These are phyloP conservation scores for Passer domesticus DNA, from an alignment of 2,113 vertebrate genomes.

Conservation along the genomic window DNA sequence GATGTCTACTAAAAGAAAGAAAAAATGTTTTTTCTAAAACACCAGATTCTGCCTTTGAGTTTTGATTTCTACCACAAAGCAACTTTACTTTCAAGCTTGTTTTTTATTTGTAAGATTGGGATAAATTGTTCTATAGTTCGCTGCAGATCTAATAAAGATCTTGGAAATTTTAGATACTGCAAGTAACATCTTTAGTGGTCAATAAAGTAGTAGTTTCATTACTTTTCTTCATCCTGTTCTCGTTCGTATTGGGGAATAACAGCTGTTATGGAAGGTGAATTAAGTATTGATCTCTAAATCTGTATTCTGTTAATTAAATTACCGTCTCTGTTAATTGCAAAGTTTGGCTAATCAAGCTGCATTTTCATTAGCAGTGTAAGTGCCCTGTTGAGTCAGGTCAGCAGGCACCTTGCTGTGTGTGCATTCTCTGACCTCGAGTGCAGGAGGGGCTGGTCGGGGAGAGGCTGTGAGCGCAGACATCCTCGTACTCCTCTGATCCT, in stretches of 20 bases:
- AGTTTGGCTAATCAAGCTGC: not conserved
- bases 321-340: not conserved
- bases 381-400: not conserved
- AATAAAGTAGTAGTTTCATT: not conserved
- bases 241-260: not conserved
- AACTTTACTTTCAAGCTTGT: not conserved
- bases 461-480: rapidly evolving
- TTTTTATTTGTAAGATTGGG: not conserved
- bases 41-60: not conserved
- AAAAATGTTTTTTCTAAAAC: not conserved
- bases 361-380: not conserved
- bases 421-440: not conserved
- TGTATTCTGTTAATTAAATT: not conserved
- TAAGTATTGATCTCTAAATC: slow-evolving; percentile 49
- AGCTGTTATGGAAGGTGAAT: not conserved
- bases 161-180: not conserved
- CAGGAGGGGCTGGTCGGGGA: not conserved
- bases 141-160: not conserved
- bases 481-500: not conserved
- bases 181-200: not conserved
- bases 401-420: rapidly evolving
- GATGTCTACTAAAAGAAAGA: not conserved
- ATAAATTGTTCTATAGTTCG: not conserved
- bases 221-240: not conserved
- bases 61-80: not conserved